These are phyloP conservation scores for Parotocinclus haroldoi DNA, from an alignment of 2,797 vertebrate genomes.

Conservation along the genomic window DNA sequence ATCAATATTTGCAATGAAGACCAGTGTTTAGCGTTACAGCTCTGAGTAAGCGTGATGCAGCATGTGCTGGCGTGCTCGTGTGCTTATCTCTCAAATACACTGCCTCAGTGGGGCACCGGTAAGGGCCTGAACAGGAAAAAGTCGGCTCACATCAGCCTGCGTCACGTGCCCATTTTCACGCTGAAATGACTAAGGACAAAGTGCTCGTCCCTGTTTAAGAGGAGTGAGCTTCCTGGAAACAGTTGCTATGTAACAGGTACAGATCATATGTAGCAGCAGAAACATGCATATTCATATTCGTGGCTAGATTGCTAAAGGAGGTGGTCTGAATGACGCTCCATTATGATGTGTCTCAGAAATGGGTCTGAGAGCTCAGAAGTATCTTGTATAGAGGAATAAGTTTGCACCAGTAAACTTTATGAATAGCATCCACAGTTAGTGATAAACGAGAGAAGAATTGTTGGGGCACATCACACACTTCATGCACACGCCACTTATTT, in stretches of 20 bases:
- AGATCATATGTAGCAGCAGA: slow-evolving; percentile 36
- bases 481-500: neutral
- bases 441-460: neutral
- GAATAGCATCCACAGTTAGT: neutral
- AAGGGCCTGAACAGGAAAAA: slow-evolving; percentile 12
- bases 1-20: slow-evolving; percentile 23
- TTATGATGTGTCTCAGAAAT: slow-evolving; percentile 5
- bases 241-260: slow-evolving; percentile 27
- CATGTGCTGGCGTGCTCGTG: slow-evolving; percentile 41
- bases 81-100: slow-evolving; percentile 69
- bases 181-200: slow-evolving; percentile 32
- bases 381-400: neutral
- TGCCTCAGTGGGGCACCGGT: slow-evolving; percentile 53
- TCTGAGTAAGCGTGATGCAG: slow-evolving; percentile 19
- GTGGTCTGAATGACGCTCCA: slow-evolving; percentile 6
- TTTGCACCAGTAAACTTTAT: slow-evolving; percentile 5
- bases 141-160: neutral
- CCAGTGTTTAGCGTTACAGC: slow-evolving; percentile 21
- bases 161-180: slow-evolving; percentile 8
- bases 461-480: neutral
- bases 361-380: slow-evolving; percentile 6
- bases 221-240: slow-evolving; percentile 13
- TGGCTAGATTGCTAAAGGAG: slow-evolving; percentile 26
- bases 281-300: slow-evolving; percentile 42
- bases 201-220: slow-evolving; percentile 9